Conservation (phyloP, 2,797 vertebrate genomes). For the Anisognathus igniventris region DNA sequence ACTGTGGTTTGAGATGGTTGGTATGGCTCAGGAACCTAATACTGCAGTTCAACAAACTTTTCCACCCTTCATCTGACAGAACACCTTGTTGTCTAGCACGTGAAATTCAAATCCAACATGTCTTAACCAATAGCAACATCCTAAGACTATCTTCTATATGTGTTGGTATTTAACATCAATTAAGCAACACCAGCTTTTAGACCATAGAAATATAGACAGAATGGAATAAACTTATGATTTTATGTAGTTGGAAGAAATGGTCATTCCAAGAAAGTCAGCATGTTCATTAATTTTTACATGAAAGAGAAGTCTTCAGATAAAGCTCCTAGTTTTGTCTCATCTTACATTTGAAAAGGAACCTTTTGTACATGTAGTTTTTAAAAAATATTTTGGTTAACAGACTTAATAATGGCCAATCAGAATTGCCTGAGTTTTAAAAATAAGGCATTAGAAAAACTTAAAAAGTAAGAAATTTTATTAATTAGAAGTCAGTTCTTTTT, state of each 20-base stretch:
- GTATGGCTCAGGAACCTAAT: neutral
- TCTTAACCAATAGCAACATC: neutral
- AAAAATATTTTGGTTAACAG: neutral
- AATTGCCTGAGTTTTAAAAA: neutral
- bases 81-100: neutral
- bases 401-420: neutral
- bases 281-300: neutral
- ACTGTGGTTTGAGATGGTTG: neutral
- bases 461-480: neutral
- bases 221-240: neutral
- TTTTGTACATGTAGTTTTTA: neutral
- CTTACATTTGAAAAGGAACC: neutral
- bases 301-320: neutral
- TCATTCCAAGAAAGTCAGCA: neutral
- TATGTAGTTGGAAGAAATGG: neutral
- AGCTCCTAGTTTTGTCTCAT: neutral
- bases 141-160: neutral
- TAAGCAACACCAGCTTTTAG: neutral
- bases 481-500: neutral
- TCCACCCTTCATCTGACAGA: neutral
- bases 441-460: neutral
- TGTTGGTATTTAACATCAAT: fast-evolving
- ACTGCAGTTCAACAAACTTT: neutral
- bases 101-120: neutral
- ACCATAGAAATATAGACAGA: neutral